These are phyloP conservation scores for Mamestra brassicae DNA, from an alignment of 2,888 invertebrate genomes.

Conservation along the genomic window DNA sequence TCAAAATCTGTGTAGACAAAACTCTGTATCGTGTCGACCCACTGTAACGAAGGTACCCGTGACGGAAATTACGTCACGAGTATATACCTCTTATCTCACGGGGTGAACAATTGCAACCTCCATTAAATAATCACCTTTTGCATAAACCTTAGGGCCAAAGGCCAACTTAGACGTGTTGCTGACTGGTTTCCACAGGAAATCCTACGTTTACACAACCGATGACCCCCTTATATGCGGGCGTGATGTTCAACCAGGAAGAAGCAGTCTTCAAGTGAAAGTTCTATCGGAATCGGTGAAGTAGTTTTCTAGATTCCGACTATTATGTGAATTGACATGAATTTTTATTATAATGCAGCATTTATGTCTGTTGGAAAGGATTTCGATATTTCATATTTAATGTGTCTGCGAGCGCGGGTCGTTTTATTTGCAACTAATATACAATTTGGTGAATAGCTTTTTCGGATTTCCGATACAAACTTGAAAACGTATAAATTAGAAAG, in stretches of 20 bases:
- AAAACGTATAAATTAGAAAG: not conserved
- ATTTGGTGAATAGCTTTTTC: not conserved
- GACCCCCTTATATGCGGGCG: slow-evolving; percentile 42
- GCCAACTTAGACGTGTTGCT: slow-evolving; percentile 28
- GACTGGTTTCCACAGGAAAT: slow-evolving; percentile 58
- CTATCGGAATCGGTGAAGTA: slow-evolving; percentile 25
- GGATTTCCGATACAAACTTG: not conserved
- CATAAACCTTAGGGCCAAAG: slow-evolving; percentile 28
- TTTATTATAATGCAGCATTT: slow-evolving; percentile 20
- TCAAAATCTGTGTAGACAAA: too few species aligned
- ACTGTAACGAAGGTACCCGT: not conserved
- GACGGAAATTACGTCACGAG: slow-evolving; percentile 19
- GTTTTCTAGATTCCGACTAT: slow-evolving; percentile 43
- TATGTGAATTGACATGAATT: slow-evolving; percentile 40
- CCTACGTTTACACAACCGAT: slow-evolving; percentile 51
- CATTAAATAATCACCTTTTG: slow-evolving; percentile 45
- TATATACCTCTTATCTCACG: not conserved
- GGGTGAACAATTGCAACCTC: slow-evolving; percentile 26
- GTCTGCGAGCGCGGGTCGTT: not conserved
- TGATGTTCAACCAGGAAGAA: slow-evolving; percentile 50
- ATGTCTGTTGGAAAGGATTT: slow-evolving; percentile 1
- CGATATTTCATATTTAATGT: slow-evolving; percentile 7
- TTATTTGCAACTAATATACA: not conserved
- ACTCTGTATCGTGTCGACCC: not conserved
- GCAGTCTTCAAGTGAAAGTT: slow-evolving; percentile 52